Percentiles rank a stretch among this genome's conserved stretches.
These are phyloP conservation scores for Drosophila teissieri DNA, from an alignment of 1,140 invertebrate species.

Conservation along the genomic window DNA sequence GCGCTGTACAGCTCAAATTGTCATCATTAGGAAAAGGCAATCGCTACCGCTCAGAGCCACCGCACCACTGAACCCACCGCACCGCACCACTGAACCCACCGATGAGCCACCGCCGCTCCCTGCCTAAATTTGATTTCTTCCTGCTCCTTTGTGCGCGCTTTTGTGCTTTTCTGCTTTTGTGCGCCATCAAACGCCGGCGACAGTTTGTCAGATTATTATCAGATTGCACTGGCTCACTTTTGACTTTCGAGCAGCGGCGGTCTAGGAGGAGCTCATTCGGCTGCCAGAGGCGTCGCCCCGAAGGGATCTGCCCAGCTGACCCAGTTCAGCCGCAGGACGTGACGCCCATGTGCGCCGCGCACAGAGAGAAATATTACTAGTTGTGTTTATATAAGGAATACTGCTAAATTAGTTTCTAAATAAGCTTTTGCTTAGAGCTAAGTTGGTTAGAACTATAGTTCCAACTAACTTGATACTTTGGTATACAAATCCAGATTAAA, in stretches of 20 bases:
- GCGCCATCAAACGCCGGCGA: conserved; percentile 80
- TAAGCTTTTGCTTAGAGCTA: too few relatives aligned
- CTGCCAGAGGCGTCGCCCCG: conserved; percentile 53
- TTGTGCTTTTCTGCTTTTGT: conserved; percentile 72
- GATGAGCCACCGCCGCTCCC: conserved; percentile 54
- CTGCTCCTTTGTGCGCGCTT: conserved; percentile 77
- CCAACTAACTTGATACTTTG: too few relatives aligned
- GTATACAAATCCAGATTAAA: too few relatives aligned
- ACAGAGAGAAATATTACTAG: neutral
- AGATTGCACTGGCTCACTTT: conserved; percentile 83
- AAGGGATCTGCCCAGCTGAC: conserved; percentile 59
- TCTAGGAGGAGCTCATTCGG: conserved; percentile 46
- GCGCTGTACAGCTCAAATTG: conserved; percentile 69
- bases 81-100: neutral
- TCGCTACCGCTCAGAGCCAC: conserved; percentile 68
- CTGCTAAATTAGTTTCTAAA: too few relatives aligned
- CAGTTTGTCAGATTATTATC: conserved; percentile 84
- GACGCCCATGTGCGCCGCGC: conserved; percentile 39
- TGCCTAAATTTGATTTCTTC: conserved; percentile 81
- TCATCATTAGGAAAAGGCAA: conserved; percentile 84
- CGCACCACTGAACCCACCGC: conserved; percentile 17
- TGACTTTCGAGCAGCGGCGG: conserved; percentile 66
- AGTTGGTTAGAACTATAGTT: too few relatives aligned
- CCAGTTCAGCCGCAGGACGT: conserved; percentile 48
- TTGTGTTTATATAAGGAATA: too few relatives aligned